Base-by-base conservation (phyloP, 1,140 invertebrate species). In the Sipha flava region DNA sequence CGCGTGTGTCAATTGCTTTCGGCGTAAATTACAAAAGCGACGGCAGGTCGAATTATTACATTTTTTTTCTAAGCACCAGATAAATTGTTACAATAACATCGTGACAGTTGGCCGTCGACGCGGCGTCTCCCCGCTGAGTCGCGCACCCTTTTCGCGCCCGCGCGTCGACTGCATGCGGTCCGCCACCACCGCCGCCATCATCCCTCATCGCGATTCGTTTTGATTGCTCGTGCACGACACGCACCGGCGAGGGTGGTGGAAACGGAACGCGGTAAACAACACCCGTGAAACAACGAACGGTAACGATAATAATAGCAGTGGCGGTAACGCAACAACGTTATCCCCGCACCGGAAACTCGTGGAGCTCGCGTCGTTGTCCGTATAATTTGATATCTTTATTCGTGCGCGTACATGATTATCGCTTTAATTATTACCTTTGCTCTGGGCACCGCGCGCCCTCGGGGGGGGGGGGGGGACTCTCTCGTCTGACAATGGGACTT, bases 301-400 rank as follows among this genome's bases (percentile, higher is more conserved):
- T 18, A 26, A 45, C 43, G 21, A 68, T 45, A 45, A 45, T 68
- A 40, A 64, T 31, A n/a, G n/a, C n/a, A n/a, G n/a, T n/a, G n/a
- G n/a, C n/a, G n/a, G n/a, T n/a, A n/a, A n/a, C n/a, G n/a, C n/a
- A n/a, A 21, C 37, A 21, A 23, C 21, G 16, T 23, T 43, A 21
- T 16, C 26, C 21, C 21, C 3, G 12, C 12, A 26, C 40, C 64
- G 37, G 64, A 68, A 45, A 45, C 64, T 40, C 18, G 12, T 29
- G 14, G 23, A 59, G 23, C 26, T 18, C 31, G n/a, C 64, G 14
- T 14, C 12, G 23, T 34, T 37, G 62, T 57, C 34, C 49, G 34
- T 37, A 37, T 77, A 59, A 77, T 77, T 57, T 77, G 73, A 77
- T 77, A 77, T 77, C 73, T 77, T 77, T 77, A 77, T 77, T 68